A percentile compares a stretch with the other conserved stretches of the same genome.
Conservation (phyloP, 2,888 invertebrate species). For the Megamerina dolium region DNA sequence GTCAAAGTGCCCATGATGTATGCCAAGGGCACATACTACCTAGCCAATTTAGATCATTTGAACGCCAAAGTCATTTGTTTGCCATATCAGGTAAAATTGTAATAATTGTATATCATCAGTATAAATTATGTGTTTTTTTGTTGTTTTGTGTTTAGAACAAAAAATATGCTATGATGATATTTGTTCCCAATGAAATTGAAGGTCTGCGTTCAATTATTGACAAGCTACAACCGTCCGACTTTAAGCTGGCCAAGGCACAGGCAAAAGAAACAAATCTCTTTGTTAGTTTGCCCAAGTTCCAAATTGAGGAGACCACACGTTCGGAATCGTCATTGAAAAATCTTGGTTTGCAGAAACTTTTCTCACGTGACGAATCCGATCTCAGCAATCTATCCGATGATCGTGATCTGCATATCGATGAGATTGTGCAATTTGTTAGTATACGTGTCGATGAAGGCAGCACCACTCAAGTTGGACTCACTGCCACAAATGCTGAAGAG, state of each 20-base stretch:
- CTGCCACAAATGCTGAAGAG: constrained; percentile 34
- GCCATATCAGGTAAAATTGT: constrained; percentile 63
- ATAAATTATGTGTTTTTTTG: constrained; percentile 1
- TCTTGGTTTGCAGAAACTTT: constrained; percentile 57
- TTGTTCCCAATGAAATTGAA: constrained; percentile 56
- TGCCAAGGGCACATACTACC: constrained; percentile 56
- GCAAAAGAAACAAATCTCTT: constrained; percentile 44
- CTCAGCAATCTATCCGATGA: constrained; percentile 56
- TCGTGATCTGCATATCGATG: constrained; percentile 60
- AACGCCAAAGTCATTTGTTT: constrained; percentile 65
- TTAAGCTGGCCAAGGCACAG: constrained; percentile 24
- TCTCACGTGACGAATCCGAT: constrained; percentile 55
- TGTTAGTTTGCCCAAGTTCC: constrained; percentile 57
- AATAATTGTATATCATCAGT: neutral
- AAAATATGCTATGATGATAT: constrained; percentile 55
- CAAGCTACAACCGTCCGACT: constrained; percentile 51
- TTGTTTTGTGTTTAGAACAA: constrained; percentile 50
- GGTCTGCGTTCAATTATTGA: constrained; percentile 55
- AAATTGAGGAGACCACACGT: constrained; percentile 59
- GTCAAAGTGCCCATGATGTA: constrained; percentile 64
- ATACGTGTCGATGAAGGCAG: constrained; percentile 58
- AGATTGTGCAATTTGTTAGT: constrained; percentile 61
- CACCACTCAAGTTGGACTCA: constrained; percentile 50
- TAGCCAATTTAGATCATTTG: constrained; percentile 56
- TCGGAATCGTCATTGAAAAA: constrained; percentile 55